A percentile compares a stretch with the other conserved stretches of the same genome.
Conservation (phyloP, 2,113 vertebrate genomes). For the Oryzias woworae region DNA sequence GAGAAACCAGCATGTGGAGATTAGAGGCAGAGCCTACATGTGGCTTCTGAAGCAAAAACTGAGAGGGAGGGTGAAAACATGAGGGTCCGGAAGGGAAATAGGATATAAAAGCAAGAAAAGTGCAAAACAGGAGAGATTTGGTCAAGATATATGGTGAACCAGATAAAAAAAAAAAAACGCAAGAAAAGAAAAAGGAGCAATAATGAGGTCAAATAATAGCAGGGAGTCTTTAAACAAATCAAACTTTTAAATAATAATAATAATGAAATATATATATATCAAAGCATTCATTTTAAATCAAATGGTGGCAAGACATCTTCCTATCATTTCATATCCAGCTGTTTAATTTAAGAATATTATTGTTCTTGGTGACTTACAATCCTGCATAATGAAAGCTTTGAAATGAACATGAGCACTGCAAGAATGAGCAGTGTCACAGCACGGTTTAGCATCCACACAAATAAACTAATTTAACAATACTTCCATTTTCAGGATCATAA, state of each 20-base stretch:
- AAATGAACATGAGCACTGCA: conserved; percentile 69
- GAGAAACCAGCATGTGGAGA: conserved; percentile 73
- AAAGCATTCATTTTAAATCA: conserved; percentile 14
- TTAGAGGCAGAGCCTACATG: conserved; percentile 78
- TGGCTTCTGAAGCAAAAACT: conserved; percentile 62
- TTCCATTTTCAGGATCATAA: too few species aligned
- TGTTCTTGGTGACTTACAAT: conserved; percentile 57
- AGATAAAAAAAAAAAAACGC: conserved; percentile 14
- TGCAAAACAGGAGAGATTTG: conserved; percentile 15
- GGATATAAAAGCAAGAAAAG: conserved; percentile 17
- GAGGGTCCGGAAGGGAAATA: conserved; percentile 25
- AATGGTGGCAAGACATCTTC: conserved; percentile 50
- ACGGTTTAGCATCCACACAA: conserved; percentile 1
- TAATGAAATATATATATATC: background rate
- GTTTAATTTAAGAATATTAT: conserved; percentile 64
- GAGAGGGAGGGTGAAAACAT: conserved; percentile 20
- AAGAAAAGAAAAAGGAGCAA: conserved; percentile 4
- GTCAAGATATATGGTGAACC: conserved; percentile 10
- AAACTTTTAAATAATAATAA: background rate
- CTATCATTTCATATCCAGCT: conserved; percentile 71
- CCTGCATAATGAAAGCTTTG: conserved; percentile 66
- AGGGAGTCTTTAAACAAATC: background rate
- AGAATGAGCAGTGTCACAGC: conserved; percentile 24
- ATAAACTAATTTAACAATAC: conserved; percentile 1
- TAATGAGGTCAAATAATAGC: background rate